Base-by-base conservation (phyloP, 1,140 invertebrate species). In the Lerema accius region DNA sequence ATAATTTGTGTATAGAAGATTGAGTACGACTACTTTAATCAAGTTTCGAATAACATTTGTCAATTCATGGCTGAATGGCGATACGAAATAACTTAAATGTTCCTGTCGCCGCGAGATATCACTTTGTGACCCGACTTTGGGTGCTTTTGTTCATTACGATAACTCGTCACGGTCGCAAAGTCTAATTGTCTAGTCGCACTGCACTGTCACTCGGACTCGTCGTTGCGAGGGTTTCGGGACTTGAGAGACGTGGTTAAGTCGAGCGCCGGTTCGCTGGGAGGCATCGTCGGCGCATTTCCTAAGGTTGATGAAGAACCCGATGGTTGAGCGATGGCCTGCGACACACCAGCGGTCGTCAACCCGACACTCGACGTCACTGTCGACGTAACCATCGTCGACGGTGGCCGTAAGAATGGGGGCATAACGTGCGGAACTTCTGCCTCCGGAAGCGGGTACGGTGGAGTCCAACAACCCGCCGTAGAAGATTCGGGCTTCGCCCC, bases 191-290 rank as follows among this genome's bases (percentile, higher is more conserved):
- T 55, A 75, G 63, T 40, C 17, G 71, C 87, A 85, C 84, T 76
- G 72, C 84, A 87, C 82, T 82, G 68, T 89, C 84, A 89, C 82
- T 85, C 78, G 17, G 79, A 74, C 65, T 82, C 82, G 39, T 81
- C 79, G 55, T 71, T 80, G 37, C 74, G 63, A 15, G 71, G 71
- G 17, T 67, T 48, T 16, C 61, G 80, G 50, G 74, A 62, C 64
- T 82, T 80, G 50, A 78, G 60, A 37, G 76, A 73, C 64, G 73
- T 80, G 16, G 78, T 73, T 11, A 87, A 73, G 67, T 86, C 86
- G 45, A 87, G 81, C 0, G 86, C 84, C 5, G 84, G 84, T 64
- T 88, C 82, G 4, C 73, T 61, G 4, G 50, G 23, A 3, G 69
- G 50, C 14, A 37, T 15, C 32, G 15, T 23, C 15, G 50, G 46